Percentiles rank a stretch among this genome's conserved stretches.
phyloP scores from a whole-genome alignment of 2,888 invertebrate genomes.

The Phortica okadai region DNA sequence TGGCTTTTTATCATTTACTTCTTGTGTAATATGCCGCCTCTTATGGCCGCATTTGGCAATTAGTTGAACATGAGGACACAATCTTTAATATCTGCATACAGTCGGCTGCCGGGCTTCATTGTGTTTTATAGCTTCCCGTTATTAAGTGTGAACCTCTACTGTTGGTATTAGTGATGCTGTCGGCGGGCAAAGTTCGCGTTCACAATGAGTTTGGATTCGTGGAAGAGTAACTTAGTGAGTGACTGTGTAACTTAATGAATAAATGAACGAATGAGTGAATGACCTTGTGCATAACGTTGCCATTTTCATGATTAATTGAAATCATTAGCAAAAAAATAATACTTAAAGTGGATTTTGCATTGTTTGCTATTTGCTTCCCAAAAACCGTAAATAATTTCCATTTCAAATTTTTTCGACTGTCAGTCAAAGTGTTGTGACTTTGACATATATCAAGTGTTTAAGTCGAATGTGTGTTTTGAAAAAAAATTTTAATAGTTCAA shows the following conservation, averaged over 20 bases:
- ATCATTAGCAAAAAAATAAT: conserved; percentile 50
- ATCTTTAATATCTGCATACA: conserved; percentile 13
- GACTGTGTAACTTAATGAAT: background rate
- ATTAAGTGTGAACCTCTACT: conserved; percentile 7
- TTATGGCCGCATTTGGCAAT: conserved; percentile 38
- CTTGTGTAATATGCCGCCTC: conserved; percentile 30
- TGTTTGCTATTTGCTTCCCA: conserved; percentile 28
- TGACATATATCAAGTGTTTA: background rate
- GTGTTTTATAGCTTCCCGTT: conserved; percentile 7
- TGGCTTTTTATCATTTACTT: background rate
- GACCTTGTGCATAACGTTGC: conserved; percentile 50
- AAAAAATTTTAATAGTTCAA: background rate
- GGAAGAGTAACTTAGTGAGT: background rate
- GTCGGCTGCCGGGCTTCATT: background rate
- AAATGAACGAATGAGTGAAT: background rate
- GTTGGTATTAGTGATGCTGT: background rate
- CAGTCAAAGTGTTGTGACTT: background rate
- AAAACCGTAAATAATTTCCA: conserved; percentile 13
- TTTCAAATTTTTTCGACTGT: background rate
- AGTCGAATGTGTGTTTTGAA: background rate
- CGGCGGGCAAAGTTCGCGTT: background rate
- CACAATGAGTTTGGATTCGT: background rate
- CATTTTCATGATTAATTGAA: conserved; percentile 62
- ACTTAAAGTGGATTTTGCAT: conserved; percentile 38
- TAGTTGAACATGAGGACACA: background rate